These are phyloP conservation scores for Apodemia mormo DNA, from an alignment of 2,888 invertebrate species.

Conservation along the genomic window DNA sequence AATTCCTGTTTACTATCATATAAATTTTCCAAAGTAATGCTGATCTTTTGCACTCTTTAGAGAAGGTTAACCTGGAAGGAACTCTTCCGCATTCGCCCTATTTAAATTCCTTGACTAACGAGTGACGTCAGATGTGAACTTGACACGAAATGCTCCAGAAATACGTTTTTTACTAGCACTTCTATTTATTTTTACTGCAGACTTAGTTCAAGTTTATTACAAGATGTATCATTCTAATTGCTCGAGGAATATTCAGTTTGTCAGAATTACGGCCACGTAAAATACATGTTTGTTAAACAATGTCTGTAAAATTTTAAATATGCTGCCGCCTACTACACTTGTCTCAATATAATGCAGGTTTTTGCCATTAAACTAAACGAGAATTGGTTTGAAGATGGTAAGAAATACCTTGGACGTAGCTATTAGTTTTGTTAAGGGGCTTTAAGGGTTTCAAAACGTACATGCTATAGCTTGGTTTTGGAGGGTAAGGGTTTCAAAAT, in stretches of 20 bases:
- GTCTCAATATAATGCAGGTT: no score
- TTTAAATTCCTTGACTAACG: not conserved
- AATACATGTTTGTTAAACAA: not conserved
- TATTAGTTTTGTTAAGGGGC: no score
- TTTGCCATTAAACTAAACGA: no score
- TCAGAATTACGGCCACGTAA: not conserved
- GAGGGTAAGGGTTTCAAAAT: no score
- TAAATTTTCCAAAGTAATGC: not conserved
- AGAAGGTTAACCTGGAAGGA: not conserved
- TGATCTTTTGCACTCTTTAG: not conserved
- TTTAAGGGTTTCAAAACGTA: no score
- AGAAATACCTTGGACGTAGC: no score
- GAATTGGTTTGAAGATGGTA: no score
- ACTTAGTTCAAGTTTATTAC: constrained; percentile 10
- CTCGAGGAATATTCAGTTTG: not conserved
- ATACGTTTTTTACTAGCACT: constrained; percentile 4
- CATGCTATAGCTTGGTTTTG: no score
- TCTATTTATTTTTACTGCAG: constrained; percentile 8
- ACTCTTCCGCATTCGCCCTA: constrained; percentile 6
- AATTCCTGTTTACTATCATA: no score
- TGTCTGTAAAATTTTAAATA: not conserved
- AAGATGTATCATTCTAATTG: constrained; percentile 13
- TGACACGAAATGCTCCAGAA: constrained; percentile 6
- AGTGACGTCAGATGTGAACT: constrained; percentile 7
- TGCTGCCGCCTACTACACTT: no score